phyloP scores from a whole-genome alignment of 2,797 vertebrate species.

The Smutsia temminckii region DNA sequence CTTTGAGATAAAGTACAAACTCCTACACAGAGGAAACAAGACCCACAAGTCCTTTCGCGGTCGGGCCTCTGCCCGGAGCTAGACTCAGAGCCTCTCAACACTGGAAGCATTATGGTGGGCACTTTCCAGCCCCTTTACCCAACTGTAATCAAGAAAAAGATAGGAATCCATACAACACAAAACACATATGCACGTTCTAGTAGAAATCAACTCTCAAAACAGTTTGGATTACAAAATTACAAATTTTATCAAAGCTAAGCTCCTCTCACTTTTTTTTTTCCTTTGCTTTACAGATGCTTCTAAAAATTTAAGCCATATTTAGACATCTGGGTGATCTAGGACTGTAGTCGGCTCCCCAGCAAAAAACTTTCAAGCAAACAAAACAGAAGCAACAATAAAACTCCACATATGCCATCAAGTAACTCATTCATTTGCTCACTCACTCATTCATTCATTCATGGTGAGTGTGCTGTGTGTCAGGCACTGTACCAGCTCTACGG shows the following conservation, averaged over 20 bases:
- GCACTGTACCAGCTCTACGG: background rate
- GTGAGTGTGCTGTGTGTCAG: background rate
- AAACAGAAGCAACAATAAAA: background rate
- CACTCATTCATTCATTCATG: background rate
- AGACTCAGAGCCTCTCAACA: slow-evolving; percentile 6
- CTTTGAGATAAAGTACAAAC: slow-evolving; percentile 64
- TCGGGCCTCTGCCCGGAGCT: slow-evolving; percentile 5
- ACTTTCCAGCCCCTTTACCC: background rate
- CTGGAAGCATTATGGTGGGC: background rate
- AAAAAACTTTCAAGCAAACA: background rate
- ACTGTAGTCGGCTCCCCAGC: background rate
- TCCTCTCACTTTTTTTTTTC: background rate
- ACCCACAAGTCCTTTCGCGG: background rate
- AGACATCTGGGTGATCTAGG: background rate
- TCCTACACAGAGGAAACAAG: slow-evolving; percentile 50
- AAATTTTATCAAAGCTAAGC: slow-evolving; percentile 3
- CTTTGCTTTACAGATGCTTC: background rate
- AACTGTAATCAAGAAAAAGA: slow-evolving; percentile 1
- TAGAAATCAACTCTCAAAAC: background rate
- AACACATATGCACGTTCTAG: background rate
- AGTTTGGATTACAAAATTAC: slow-evolving; percentile 3
- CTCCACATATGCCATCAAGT: background rate
- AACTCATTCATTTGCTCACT: background rate
- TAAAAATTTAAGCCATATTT: background rate
- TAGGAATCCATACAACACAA: background rate